Base-by-base conservation (phyloP, 2,888 invertebrate species). In the Exocentrus adspersus region DNA sequence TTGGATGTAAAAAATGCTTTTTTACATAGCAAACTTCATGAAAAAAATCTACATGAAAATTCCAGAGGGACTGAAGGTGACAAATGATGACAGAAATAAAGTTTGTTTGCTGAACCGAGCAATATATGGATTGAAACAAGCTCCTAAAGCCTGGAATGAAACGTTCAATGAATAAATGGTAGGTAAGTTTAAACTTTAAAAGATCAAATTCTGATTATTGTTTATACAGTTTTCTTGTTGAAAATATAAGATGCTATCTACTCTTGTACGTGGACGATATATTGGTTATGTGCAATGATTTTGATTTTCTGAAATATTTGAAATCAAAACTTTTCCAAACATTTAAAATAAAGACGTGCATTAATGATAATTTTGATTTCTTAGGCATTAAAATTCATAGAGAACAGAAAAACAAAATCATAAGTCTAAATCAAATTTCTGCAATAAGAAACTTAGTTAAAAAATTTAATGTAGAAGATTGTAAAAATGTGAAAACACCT, bases 201-300 rank as follows among this genome's bases (percentile, higher is more conserved):
- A 20, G 62, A 2, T 67, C 67, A 42, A 64, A 57, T 24, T 58
- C 64, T 24, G 64, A 64, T 48, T 61, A 63, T 48, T 67, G 64
- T 54, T 46, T 67, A 10, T 67, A 46, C 20, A 53, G 20, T 24
- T 60, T 32, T 32, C 20, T 63, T 12, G 24, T 50, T 30, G 24
- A 66, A n/a, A 28, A 58, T 30, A 45, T 53, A 24, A 28, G 37
- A 19, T 58, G 58, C 16, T 50, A 61, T 14, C 48, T 67, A 19
- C 53, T 57, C 10, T 17, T 64, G 1, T 64, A 52, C 45, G 58
- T 64, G 2, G 57, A 58, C 24, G 64, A 64, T n/a, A 57, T 60
- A 9, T 57, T 56, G 20, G 14, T 63, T 21, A 48, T 48, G 14
- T 42, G 63, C 41, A 53, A 42, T 57, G 45, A 58, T 53, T 1